Conservation (phyloP, 2,113 vertebrate genomes). For the Typhlomys cinereus region DNA sequence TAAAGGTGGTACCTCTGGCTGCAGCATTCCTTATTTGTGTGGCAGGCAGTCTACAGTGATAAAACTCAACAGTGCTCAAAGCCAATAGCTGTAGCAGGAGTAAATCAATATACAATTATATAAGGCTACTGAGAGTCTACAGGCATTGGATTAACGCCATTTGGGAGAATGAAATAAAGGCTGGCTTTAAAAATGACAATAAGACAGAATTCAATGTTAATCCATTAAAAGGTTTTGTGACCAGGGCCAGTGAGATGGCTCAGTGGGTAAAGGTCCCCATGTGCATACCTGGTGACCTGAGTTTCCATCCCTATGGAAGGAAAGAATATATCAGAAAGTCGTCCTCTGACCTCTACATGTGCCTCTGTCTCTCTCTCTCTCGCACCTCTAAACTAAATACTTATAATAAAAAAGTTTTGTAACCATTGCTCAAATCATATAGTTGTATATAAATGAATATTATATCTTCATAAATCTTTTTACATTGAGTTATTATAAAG, state of each 20-base stretch:
- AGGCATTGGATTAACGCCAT: conserved; percentile 91
- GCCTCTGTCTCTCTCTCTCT: too few species aligned
- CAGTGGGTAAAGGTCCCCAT: too few species aligned
- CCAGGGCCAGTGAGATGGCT: too few species aligned
- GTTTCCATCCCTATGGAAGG: too few species aligned
- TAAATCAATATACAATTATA: conserved; percentile 62
- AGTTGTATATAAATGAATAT: background rate
- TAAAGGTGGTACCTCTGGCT: background rate
- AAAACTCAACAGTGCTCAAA: conserved; percentile 28
- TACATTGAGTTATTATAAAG: background rate
- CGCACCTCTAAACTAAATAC: too few species aligned
- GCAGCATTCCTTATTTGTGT: background rate
- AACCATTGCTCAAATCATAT: background rate
- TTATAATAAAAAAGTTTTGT: too few species aligned
- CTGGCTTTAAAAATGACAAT: conserved; percentile 66
- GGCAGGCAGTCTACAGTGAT: conserved; percentile 2
- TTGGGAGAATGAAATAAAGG: conserved; percentile 92
- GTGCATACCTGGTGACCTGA: too few species aligned
- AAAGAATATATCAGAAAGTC: too few species aligned
- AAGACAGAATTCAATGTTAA: background rate
- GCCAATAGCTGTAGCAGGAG: background rate
- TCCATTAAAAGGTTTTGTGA: too few species aligned
- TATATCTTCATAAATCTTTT: background rate
- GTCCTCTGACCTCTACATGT: too few species aligned
- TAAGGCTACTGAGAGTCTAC: conserved; percentile 88